phyloP scores from a whole-genome alignment of 2,113 vertebrate genomes.

The Solea solea region DNA sequence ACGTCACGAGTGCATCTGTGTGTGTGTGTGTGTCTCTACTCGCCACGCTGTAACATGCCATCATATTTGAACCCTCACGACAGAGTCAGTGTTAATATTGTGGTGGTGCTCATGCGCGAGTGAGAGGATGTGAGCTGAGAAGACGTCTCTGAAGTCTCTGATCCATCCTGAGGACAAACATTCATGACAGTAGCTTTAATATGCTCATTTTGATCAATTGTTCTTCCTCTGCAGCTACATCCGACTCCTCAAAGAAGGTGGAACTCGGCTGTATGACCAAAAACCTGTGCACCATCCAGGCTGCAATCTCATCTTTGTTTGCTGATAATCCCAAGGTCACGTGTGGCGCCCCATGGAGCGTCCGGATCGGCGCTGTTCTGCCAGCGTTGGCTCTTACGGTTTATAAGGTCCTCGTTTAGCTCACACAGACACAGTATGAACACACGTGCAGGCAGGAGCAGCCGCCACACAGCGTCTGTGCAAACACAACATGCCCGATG shows the following conservation, averaged over 20 bases:
- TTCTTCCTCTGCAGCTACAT: neutral
- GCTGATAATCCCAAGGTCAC: neutral
- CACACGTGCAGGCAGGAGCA: neutral
- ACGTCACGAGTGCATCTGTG: too few species aligned
- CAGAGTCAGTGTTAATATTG: too few species aligned
- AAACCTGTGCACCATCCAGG: neutral
- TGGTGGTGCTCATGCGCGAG: too few species aligned
- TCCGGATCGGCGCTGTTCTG: neutral
- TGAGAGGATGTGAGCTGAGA: too few species aligned
- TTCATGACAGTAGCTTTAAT: neutral
- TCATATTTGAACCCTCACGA: too few species aligned
- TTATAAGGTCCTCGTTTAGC: slow-evolving; percentile 15
- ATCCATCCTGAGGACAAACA: too few species aligned
- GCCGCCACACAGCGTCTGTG: too few species aligned
- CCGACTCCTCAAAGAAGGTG: neutral
- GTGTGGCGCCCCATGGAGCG: slow-evolving; percentile 10
- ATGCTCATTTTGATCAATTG: neutral
- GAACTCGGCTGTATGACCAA: slow-evolving; percentile 2
- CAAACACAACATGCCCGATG: too few species aligned
- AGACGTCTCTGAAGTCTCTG: too few species aligned
- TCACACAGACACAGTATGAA: neutral
- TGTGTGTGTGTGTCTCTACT: too few species aligned
- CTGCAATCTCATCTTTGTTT: fast-evolving
- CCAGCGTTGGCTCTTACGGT: neutral
- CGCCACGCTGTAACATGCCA: too few species aligned